Base-by-base conservation (phyloP, 2,113 vertebrate genomes). In the Psittacara wagleri region DNA sequence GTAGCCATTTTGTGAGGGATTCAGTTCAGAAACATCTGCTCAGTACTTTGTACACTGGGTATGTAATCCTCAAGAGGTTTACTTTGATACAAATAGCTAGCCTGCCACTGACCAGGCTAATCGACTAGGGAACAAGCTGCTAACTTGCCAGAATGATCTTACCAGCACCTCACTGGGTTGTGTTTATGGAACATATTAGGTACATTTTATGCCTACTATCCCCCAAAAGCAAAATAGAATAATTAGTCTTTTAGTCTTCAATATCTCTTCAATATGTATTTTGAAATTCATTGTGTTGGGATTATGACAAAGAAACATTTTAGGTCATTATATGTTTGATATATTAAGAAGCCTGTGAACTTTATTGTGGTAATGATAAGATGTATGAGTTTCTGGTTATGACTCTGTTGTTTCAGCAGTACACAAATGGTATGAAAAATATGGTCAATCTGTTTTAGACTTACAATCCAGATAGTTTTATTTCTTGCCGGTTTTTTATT, bases 171-270 rank as follows among this genome's bases (percentile, higher is more conserved):
- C 17, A 7, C 27, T 2, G 5, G 18, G 10, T 79, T 83, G 25
- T 6, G 4, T 79, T 87, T 54, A 22, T 46, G 22, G 29, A n/a
- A 33, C 0, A 0, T 18, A 8, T 67, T 39, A 33, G 8, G 8
- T 72, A 4, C 62, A 14, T 49, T 80, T 90, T 24, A 22, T 76
- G 39, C 14, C 41, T 13, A 3, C 27, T 51, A 12, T 39, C 5
- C 22, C 57, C 33, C 9, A 20, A 66, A 67, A 93, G 57, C 24
- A 51, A 90, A 86, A 48, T n/a, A 69, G 66, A 80, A 28, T 41
- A 76, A 23, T 81, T 55, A 23, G 18, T 55, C 17, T 76, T 4
- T 10, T 72, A 22, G 24, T 61, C 28, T 61, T 73, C 67, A 23
- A 8, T 48, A 8, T 52, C 28, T 64, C n/a, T 51, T 64, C 27